These are phyloP conservation scores for Morpho helenor DNA, from an alignment of 2,888 invertebrate genomes.

Conservation along the genomic window DNA sequence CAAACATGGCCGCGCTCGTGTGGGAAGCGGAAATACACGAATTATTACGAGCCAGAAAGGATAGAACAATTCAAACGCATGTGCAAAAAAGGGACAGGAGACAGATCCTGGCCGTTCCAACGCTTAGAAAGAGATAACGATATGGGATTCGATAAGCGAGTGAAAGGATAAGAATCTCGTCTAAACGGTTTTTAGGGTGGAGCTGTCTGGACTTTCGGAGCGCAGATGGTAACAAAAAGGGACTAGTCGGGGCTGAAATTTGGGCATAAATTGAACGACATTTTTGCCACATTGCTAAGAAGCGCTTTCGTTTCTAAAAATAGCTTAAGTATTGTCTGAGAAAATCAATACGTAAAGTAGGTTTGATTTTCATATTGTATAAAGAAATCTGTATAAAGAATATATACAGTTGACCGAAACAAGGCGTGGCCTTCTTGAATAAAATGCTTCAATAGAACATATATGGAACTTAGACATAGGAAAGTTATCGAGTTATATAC, in stretches of 20 bases:
- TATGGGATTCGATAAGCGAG: slow-evolving; percentile 58
- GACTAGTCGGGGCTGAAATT: slow-evolving; percentile 68
- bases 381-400: background rate
- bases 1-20: slow-evolving; percentile 76
- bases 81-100: slow-evolving; percentile 69
- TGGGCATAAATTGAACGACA: slow-evolving; percentile 76
- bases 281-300: slow-evolving; percentile 67
- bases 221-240: slow-evolving; percentile 78
- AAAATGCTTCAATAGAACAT: too few relatives aligned
- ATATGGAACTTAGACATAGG: too few relatives aligned
- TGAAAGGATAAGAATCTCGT: slow-evolving; percentile 63
- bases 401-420: too few relatives aligned
- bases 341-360: background rate
- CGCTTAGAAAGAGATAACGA: slow-evolving; percentile 63
- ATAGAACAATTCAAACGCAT: slow-evolving; percentile 55
- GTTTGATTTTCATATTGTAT: background rate
- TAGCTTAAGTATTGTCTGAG: slow-evolving; percentile 1
- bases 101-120: slow-evolving; percentile 64
- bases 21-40: slow-evolving; percentile 77
- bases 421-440: too few relatives aligned
- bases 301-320: slow-evolving; percentile 43
- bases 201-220: slow-evolving; percentile 74
- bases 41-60: slow-evolving; percentile 70
- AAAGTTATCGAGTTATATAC: too few relatives aligned
- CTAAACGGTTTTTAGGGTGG: slow-evolving; percentile 78